Percentiles rank a stretch among this genome's conserved stretches.
Conservation (phyloP, 2,113 vertebrate species). For the Etheostoma cragini region DNA sequence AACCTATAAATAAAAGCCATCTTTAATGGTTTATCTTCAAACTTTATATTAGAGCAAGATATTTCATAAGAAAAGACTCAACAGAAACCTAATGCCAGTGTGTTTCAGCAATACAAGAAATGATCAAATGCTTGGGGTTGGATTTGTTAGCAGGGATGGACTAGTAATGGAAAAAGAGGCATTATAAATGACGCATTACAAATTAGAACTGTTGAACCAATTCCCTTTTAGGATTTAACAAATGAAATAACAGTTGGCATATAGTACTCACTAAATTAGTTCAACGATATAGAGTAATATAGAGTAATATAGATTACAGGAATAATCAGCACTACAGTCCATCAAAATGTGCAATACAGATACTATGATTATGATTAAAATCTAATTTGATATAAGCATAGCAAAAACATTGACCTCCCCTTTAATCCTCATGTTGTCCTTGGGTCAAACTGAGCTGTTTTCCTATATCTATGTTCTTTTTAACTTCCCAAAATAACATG, state of each 20-base stretch:
- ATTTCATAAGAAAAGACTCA: background rate
- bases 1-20: background rate
- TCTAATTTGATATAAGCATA: background rate
- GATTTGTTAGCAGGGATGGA: background rate
- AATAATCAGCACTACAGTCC: background rate
- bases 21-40: background rate
- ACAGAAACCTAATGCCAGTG: background rate
- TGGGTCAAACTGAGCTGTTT: too few species aligned
- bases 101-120: conserved; percentile 2
- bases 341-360: background rate
- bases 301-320: too few species aligned
- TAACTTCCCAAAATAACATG: too few species aligned
- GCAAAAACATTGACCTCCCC: background rate
- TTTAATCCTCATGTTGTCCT: too few species aligned
- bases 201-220: background rate
- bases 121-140: background rate
- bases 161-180: background rate
- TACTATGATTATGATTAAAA: background rate
- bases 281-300: too few species aligned
- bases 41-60: background rate
- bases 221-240: background rate
- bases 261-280: background rate
- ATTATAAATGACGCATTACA: background rate
- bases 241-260: background rate
- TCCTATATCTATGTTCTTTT: too few species aligned